Conservation (phyloP, 2,888 invertebrate species). For the Andrena minutula region DNA sequence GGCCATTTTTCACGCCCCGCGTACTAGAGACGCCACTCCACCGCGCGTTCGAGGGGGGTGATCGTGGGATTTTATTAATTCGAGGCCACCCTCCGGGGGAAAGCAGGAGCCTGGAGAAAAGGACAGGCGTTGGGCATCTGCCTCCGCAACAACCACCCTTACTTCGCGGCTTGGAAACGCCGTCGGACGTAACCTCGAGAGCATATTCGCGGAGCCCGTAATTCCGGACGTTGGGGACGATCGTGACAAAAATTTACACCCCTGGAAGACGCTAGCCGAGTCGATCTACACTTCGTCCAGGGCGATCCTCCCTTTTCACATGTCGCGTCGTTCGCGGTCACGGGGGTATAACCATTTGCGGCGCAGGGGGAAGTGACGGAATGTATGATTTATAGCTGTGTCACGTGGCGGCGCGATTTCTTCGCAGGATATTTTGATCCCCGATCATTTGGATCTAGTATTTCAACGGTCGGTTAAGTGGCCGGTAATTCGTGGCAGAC, state of each 20-base stretch:
- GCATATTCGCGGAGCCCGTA: constrained; percentile 59
- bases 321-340: constrained; percentile 20
- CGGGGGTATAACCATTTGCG: neutral
- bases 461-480: neutral
- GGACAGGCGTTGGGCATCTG: constrained; percentile 49
- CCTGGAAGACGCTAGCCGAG: neutral
- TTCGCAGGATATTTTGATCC: constrained; percentile 1
- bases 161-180: constrained; percentile 35
- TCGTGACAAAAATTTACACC: constrained; percentile 59
- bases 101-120: constrained; percentile 33
- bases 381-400: constrained; percentile 14
- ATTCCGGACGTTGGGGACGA: constrained; percentile 58
- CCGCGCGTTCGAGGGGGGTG: constrained; percentile 51
- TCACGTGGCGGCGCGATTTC: neutral
- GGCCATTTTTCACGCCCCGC: constrained; percentile 84
- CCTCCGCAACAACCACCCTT: constrained; percentile 59
- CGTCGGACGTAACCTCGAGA: constrained; percentile 57
- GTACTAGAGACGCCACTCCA: constrained; percentile 62
- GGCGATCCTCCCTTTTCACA: constrained; percentile 11
- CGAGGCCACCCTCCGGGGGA: constrained; percentile 66
- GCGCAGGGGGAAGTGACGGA: neutral
- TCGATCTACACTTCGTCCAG: neutral
- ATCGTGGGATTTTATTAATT: constrained; percentile 82
- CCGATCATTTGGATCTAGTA: neutral
- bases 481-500: neutral